phyloP scores from a whole-genome alignment of 1,140 invertebrate genomes.

The Bursaphelenchus mucronatus region DNA sequence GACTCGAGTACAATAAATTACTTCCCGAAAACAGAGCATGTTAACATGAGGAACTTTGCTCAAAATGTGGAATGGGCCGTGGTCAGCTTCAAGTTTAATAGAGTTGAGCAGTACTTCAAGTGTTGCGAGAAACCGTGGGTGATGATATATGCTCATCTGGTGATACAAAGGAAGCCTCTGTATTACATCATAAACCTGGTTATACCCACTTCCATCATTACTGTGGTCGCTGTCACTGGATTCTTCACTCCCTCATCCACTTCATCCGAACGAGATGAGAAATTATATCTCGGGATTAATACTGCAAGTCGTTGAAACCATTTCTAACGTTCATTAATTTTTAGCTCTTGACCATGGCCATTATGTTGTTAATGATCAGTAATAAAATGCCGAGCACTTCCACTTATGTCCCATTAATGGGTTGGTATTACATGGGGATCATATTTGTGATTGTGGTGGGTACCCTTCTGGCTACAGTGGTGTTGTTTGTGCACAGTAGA shows the following conservation, averaged over 20 bases:
- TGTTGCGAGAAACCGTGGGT: constrained; percentile 57
- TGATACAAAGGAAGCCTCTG: constrained; percentile 55
- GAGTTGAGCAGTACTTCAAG: constrained; percentile 52
- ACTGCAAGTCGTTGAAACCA: constrained; percentile 31
- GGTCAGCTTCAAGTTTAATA: constrained; percentile 49
- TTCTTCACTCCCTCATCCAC: constrained; percentile 60
- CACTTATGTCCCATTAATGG: constrained; percentile 58
- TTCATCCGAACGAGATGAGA: constrained; percentile 54
- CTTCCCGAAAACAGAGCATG: constrained; percentile 31
- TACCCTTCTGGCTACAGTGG: constrained; percentile 24
- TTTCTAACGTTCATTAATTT: constrained; percentile 12
- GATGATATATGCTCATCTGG: constrained; percentile 59
- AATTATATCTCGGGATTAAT: constrained; percentile 58
- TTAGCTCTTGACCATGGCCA: constrained; percentile 51
- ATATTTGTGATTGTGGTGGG: constrained; percentile 59
- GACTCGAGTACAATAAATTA: constrained; percentile 57
- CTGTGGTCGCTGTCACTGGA: constrained; percentile 54
- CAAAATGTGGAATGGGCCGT: constrained; percentile 58
- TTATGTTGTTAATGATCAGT: constrained; percentile 59
- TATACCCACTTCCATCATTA: constrained; percentile 55
- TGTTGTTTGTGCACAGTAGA: constrained; percentile 26
- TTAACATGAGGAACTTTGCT: constrained; percentile 56
- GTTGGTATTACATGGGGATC: constrained; percentile 59
- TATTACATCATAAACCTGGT: constrained; percentile 56
- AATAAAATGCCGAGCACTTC: constrained; percentile 59